Evolutionary conservation across 2,797 vertebrate genomes (phyloP), one percentile per base, ranked within the genome.

Genomic region (Sebastes glaucus): DNA sequence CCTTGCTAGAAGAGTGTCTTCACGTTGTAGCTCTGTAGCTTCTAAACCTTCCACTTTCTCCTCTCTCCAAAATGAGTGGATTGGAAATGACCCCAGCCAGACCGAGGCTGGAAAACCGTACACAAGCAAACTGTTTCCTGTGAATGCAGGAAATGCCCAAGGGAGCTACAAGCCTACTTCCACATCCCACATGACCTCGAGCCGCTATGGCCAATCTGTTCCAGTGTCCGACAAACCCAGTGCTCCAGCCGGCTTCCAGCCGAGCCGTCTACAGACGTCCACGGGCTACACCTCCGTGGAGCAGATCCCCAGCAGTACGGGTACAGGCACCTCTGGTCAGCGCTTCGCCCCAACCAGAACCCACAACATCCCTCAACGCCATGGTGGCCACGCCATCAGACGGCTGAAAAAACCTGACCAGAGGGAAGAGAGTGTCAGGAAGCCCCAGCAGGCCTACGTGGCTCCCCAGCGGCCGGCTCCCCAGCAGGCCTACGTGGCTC

Each of bases 301-400:
- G 20, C 71, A 46, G 42, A 4, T 2, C 11, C 27, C 69, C 18
- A 66, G 10, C 5, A 25, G 35, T 16, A 1, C 0, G 0, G 22
- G 7, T 18, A 33, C 4, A 0, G 71, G 27, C n/a, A 1, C 9
- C 7, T 38, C 74, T 0, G 23, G 4, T 16, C 20, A 3, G 7
- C 22, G 0, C 1, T 83, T 65, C 0, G 65, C 74, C 33, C 87
- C 83, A 0, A 81, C 66, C 0, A 60, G 1, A 2, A 16, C 13
- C n/a, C 1, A 69, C 18, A 5, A 1, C 2, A 89, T 94, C 82
- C 94, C 92, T 0, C 0, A 52, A 0, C 11, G 0, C 1, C 90
- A 79, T 0, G 92, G 93, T 0, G 93, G 92, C 7, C 57, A 1
- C 0, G 1, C 68, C 0, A 92, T 94, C 77, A 85, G 77, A 18